Percentiles rank a stretch among this genome's conserved stretches.
phyloP scores from a whole-genome alignment of 2,888 invertebrate species.

The Tetropium fuscum region DNA sequence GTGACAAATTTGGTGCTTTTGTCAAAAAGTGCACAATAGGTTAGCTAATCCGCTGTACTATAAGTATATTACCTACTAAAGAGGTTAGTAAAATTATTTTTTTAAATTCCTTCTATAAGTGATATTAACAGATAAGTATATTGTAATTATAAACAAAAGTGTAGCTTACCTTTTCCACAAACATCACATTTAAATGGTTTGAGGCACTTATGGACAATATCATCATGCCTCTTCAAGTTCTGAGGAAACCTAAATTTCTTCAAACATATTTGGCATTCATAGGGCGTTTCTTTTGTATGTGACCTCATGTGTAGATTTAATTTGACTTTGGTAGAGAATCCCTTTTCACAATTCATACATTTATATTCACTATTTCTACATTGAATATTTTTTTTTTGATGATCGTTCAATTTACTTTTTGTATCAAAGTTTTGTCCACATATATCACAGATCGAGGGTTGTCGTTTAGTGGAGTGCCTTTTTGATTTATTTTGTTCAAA shows the following conservation, averaged over 20 bases:
- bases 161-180: conserved; percentile 47
- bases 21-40: too few species aligned
- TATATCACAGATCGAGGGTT: conserved; percentile 15
- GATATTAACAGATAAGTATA: too few species aligned
- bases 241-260: conserved; percentile 37
- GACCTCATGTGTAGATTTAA: conserved; percentile 33
- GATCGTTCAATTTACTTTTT: conserved; percentile 18
- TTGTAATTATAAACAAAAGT: too few species aligned
- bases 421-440: conserved; percentile 12
- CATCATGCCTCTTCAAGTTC: conserved; percentile 39
- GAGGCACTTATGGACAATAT: conserved; percentile 44
- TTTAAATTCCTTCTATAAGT: too few species aligned
- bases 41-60: too few species aligned
- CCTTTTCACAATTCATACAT: conserved; percentile 33
- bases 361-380: conserved; percentile 28
- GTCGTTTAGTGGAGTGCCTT: conserved; percentile 8
- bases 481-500: neutral
- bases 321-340: conserved; percentile 28
- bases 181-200: conserved; percentile 50
- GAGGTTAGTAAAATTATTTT: too few species aligned
- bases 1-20: too few species aligned
- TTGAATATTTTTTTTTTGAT: conserved; percentile 17
- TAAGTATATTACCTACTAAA: too few species aligned
- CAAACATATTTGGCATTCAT: conserved; percentile 38
- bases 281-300: conserved; percentile 36